Conservation (phyloP, 2,888 invertebrate species). For the Diloba caeruleocephala region DNA sequence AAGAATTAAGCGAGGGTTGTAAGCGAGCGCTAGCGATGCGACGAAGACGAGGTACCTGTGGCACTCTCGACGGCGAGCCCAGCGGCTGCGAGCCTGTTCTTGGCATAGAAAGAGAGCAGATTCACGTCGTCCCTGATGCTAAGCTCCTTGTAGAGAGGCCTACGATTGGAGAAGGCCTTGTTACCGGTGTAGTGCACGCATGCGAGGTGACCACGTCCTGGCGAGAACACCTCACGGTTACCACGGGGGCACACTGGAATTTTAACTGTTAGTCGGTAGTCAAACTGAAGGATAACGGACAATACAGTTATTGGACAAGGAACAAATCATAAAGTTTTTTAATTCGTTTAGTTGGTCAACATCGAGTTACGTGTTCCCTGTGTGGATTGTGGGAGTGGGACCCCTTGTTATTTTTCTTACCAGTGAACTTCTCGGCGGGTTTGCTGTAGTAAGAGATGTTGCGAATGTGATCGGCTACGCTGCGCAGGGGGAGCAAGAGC, state of each 20-base stretch:
- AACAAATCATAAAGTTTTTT: slow-evolving; percentile 47
- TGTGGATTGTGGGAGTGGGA: slow-evolving; percentile 47
- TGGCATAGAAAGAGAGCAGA: slow-evolving; percentile 95
- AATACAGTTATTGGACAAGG: slow-evolving; percentile 39
- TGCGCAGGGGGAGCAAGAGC: slow-evolving; percentile 91
- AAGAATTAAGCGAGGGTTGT: slow-evolving; percentile 79
- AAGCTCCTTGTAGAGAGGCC: slow-evolving; percentile 92
- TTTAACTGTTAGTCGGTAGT: slow-evolving; percentile 76
- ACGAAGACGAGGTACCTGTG: slow-evolving; percentile 83
- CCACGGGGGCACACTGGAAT: slow-evolving; percentile 78
- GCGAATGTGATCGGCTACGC: slow-evolving; percentile 90
- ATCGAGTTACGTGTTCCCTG: slow-evolving; percentile 43
- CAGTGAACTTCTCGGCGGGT: slow-evolving; percentile 91
- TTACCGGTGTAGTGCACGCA: slow-evolving; percentile 95
- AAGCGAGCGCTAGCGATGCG: slow-evolving; percentile 81
- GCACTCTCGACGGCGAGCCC: slow-evolving; percentile 83
- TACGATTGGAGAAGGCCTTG: slow-evolving; percentile 93
- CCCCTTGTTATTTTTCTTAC: slow-evolving; percentile 76
- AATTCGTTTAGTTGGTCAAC: slow-evolving; percentile 56
- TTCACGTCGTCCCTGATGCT: slow-evolving; percentile 96
- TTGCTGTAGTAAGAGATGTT: slow-evolving; percentile 91
- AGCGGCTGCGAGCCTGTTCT: slow-evolving; percentile 92
- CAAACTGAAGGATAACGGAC: slow-evolving; percentile 55
- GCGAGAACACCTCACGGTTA: slow-evolving; percentile 84
- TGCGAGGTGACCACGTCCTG: slow-evolving; percentile 95